Evolutionary conservation across 2,797 vertebrate species (phyloP).

Genomic region (Trematomus bernacchii): DNA sequence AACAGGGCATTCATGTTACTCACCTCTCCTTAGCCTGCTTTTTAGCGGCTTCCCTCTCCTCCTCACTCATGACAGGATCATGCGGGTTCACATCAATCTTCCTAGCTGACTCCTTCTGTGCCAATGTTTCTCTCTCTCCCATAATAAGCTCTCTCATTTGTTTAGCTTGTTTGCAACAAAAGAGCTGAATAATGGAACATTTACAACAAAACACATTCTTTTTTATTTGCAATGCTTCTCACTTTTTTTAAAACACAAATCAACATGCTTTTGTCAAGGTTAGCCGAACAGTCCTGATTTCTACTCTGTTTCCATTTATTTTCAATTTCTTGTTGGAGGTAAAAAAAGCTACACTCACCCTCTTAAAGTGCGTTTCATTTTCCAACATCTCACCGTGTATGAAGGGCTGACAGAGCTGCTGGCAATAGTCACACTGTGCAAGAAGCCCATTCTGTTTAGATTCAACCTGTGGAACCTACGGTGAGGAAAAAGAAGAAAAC

Average conservation of each 20-base stretch:
- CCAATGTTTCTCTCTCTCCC: conserved; percentile 39
- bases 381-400: conserved; percentile 30
- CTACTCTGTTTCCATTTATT: conserved; percentile 49
- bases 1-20: conserved; percentile 27
- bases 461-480: conserved; percentile 60
- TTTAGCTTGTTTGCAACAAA: conserved; percentile 59
- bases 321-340: conserved; percentile 25
- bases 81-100: conserved; percentile 56
- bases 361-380: conserved; percentile 52
- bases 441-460: conserved; percentile 54
- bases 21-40: conserved; percentile 38
- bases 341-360: conserved; percentile 52
- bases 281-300: conserved; percentile 38
- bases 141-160: conserved; percentile 53
- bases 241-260: conserved; percentile 25
- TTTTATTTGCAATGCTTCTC: not conserved
- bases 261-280: conserved; percentile 34
- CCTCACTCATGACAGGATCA: conserved; percentile 39
- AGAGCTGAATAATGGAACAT: conserved; percentile 45
- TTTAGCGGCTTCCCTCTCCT: conserved; percentile 39
- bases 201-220: conserved; percentile 2
- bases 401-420: conserved; percentile 64
- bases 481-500: conserved; percentile 51
- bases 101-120: conserved; percentile 29
- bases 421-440: conserved; percentile 63